Base-by-base conservation (phyloP, 1,140 invertebrate species). In the Aleiodes sp. region DNA sequence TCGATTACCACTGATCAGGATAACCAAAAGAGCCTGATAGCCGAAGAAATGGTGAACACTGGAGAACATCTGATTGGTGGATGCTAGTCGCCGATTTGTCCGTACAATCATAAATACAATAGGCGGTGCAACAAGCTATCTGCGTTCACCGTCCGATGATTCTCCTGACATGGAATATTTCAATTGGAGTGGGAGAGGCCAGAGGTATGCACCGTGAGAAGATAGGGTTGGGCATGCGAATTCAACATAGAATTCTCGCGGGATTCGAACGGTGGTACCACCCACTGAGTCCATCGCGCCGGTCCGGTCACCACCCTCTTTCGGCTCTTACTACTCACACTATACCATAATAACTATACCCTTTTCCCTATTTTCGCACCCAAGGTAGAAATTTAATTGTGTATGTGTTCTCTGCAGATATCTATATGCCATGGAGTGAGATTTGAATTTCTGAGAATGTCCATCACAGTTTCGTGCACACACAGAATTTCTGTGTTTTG, bases 251-350 rank as follows among this genome's bases (percentile, higher is more conserved):
- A 75, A 82, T 82, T 77, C 80, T 73, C 76, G 79, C 75, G 78
- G 80, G 35, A 81, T 84, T 81, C 82, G 79, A 84, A 84, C 76
- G 79, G 21, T 21, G 82, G 84, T 75, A 82, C 84, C 84, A 85
- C 84, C 84, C 84, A 85, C 82, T 73, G 73, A 78, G 83, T 85
- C 82, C 81, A 85, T 79, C 83, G 83, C 85, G 84, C 84, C 82
- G 83, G 84, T 85, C 84, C 82, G 77, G 78, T 80, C 80, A 79
- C 77, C 72, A 75, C 76, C 72, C 73, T 68, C 76, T 75, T 81
- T 66, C 73, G 41, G 28, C 62, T n/a, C n/a, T n/a, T n/a, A n/a
- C n/a, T n/a, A n/a, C 14, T n/a, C 61, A 35, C 14, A n/a, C 52
- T 8, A 41, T 52, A 24, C 21, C 57, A 28, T n/a, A 59, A 59